Evolutionary conservation across 2,113 vertebrate species (phyloP).

Genomic region (Muscicapa adusta): DNA sequence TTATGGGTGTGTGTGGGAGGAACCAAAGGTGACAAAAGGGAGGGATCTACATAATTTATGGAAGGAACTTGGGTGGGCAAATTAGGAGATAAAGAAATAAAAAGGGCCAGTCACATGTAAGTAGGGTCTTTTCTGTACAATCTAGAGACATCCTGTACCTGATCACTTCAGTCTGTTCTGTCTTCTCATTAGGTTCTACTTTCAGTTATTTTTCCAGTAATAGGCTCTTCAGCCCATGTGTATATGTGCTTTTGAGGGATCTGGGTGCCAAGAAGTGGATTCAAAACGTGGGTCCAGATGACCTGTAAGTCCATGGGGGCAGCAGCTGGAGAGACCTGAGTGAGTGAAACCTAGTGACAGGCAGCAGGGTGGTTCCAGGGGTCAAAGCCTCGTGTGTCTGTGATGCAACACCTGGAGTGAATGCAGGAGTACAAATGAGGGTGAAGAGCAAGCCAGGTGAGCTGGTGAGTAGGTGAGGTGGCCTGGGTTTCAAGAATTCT

Average conservation of each 20-base stretch:
- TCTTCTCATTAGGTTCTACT: not conserved
- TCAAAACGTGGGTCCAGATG: not conserved
- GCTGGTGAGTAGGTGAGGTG: not conserved
- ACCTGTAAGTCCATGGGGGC: not conserved
- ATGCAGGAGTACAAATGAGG: not conserved
- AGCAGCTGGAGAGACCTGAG: not conserved
- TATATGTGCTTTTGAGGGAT: not conserved
- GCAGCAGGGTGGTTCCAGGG: not conserved
- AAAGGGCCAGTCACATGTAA: accelerated
- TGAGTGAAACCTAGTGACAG: not conserved
- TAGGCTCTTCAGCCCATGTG: not conserved
- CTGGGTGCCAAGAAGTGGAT: not conserved
- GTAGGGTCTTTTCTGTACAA: not conserved
- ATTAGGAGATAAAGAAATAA: not conserved
- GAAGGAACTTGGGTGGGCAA: not conserved
- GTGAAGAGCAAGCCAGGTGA: not conserved
- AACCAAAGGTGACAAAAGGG: not conserved
- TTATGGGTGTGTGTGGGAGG: not conserved
- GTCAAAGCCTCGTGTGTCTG: accelerated
- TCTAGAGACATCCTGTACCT: not conserved
- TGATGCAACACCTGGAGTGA: not conserved
- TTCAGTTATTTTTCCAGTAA: not conserved
- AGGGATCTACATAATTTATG: not conserved
- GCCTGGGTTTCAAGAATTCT: accelerated
- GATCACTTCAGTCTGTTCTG: not conserved